phyloP scores from a whole-genome alignment of 2,797 vertebrate species.

The Hyperoplus immaculatus region DNA sequence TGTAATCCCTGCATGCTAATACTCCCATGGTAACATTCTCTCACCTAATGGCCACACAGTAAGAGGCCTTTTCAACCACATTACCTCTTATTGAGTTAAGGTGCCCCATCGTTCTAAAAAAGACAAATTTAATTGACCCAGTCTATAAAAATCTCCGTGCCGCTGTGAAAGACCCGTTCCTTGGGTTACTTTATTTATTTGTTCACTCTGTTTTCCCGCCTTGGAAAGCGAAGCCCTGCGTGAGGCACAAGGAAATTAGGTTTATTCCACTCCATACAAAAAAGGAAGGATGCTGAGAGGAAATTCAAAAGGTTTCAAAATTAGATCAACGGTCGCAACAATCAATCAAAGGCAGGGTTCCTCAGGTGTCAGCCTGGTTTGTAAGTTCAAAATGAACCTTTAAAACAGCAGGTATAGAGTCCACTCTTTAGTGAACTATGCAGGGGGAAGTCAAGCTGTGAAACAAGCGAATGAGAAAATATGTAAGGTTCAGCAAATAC shows the following conservation, averaged over 20 bases:
- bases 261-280: constrained; percentile 82
- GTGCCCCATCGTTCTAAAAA: constrained; percentile 96
- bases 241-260: constrained; percentile 87
- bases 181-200: constrained; percentile 84
- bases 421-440: constrained; percentile 73
- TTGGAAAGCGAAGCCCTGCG: constrained; percentile 76
- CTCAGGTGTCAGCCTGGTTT: constrained; percentile 74
- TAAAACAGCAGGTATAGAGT: constrained; percentile 83
- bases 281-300: constrained; percentile 78
- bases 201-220: constrained; percentile 82
- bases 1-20: constrained; percentile 86
- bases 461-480: constrained; percentile 44
- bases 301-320: constrained; percentile 86
- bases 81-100: constrained; percentile 97
- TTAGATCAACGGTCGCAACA: constrained; percentile 88
- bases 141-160: constrained; percentile 88
- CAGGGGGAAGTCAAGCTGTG: constrained; percentile 55
- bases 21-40: constrained; percentile 82
- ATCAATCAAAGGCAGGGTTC: constrained; percentile 86
- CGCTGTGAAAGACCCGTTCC: constrained; percentile 82
- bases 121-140: constrained; percentile 97
- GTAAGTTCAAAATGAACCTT: constrained; percentile 85
- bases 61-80: constrained; percentile 93
- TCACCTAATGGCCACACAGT: constrained; percentile 91
- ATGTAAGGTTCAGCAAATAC: constrained; percentile 22